A percentile compares a stretch with the other conserved stretches of the same genome.
phyloP scores from a whole-genome alignment of 2,797 vertebrate genomes.

The Cryptoprocta ferox region DNA sequence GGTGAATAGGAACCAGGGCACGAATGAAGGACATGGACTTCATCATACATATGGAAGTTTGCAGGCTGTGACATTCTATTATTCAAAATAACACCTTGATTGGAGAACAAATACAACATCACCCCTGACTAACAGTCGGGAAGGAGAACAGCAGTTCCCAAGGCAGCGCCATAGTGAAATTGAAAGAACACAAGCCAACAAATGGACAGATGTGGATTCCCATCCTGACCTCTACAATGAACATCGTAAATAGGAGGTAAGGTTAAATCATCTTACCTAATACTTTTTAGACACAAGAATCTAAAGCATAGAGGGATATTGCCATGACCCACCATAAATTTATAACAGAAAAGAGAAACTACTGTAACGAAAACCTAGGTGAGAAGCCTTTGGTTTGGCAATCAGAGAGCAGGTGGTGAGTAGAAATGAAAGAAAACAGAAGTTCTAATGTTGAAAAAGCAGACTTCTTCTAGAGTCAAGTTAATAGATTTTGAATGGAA shows the following conservation, averaged over 20 bases:
- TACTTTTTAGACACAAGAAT: neutral
- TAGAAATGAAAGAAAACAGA: neutral
- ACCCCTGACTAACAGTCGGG: neutral
- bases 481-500: neutral
- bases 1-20: neutral
- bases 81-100: constrained; percentile 1
- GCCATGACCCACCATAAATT: neutral
- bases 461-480: neutral
- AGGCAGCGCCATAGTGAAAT: neutral
- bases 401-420: neutral
- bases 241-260: neutral
- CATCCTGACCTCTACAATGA: neutral
- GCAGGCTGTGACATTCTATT: neutral
- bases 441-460: neutral
- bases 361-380: neutral
- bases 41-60: neutral
- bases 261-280: neutral
- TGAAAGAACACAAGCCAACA: neutral
- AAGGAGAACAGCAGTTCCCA: neutral
- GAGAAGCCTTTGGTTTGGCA: neutral
- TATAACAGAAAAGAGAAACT: neutral
- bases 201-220: neutral
- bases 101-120: neutral
- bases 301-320: neutral
- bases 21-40: neutral